Percentiles rank a stretch among this genome's conserved stretches.
phyloP scores from a whole-genome alignment of 2,113 vertebrate species.

The Macroglossus sobrinus region DNA sequence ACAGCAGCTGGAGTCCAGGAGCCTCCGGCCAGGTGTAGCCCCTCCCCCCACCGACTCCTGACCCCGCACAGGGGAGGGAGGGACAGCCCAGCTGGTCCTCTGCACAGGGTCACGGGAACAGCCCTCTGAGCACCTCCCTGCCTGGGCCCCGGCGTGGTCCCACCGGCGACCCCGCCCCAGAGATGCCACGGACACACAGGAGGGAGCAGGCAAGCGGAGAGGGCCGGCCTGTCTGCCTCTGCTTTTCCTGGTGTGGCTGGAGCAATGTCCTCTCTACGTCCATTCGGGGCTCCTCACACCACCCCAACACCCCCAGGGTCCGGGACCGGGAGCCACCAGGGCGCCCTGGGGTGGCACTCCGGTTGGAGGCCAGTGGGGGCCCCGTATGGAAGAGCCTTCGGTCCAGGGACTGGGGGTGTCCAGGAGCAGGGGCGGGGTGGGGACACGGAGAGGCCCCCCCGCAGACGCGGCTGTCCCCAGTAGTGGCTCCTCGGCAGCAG shows the following conservation, averaged over 20 bases:
- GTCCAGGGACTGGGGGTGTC: not conserved
- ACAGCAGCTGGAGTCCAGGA: not conserved
- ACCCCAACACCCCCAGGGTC: not conserved
- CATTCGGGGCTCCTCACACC: too few species aligned
- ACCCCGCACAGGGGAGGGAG: not conserved
- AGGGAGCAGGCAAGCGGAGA: not conserved
- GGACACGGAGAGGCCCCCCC: not conserved
- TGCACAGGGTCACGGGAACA: not conserved
- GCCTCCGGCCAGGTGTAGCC: not conserved
- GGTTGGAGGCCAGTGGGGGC: not conserved
- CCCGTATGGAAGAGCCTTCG: not conserved
- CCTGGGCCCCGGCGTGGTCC: not conserved
- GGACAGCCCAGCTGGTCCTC: not conserved
- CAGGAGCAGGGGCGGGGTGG: not conserved
- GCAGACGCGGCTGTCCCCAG: conserved; percentile 66
- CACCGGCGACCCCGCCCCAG: not conserved
- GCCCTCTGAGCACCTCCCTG: not conserved
- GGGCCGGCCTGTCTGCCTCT: not conserved
- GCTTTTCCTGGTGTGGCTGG: not conserved
- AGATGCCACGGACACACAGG: not conserved
- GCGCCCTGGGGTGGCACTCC: not conserved
- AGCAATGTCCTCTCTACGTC: not conserved
- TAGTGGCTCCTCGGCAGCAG: conserved; percentile 62
- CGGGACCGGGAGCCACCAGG: not conserved
- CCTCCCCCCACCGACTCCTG: too few species aligned